Percentiles rank a stretch among this genome's conserved stretches.
Conservation (phyloP, 2,888 invertebrate species). For the Sesia bembeciformis region DNA sequence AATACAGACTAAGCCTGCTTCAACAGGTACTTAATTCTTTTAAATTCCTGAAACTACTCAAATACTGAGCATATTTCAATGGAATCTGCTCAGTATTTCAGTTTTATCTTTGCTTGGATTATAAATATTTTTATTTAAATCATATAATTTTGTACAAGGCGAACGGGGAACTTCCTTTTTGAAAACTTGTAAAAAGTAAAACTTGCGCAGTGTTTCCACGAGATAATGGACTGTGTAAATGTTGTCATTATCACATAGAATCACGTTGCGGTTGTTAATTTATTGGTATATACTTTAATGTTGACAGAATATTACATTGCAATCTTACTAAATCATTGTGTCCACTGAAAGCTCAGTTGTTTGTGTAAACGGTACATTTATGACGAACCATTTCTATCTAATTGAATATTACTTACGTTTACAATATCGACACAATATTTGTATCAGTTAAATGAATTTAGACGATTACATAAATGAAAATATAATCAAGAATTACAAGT, state of each 20-base stretch:
- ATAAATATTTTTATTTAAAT: no score
- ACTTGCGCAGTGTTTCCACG: neutral
- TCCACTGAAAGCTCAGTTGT: slow-evolving; percentile 54
- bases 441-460: slow-evolving; percentile 26
- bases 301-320: slow-evolving; percentile 62
- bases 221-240: neutral
- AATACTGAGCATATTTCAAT: no score
- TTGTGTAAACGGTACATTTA: slow-evolving; percentile 43
- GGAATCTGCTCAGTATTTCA: no score
- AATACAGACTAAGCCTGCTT: no score
- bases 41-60: no score
- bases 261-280: slow-evolving; percentile 14
- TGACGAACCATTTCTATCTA: slow-evolving; percentile 54
- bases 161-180: no score
- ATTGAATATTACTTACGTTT: slow-evolving; percentile 39
- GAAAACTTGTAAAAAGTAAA: neutral
- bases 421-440: slow-evolving; percentile 63
- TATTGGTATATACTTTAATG: slow-evolving; percentile 50
- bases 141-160: no score
- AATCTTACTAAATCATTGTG: slow-evolving; percentile 46
- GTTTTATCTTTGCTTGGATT: no score
- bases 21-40: no score
- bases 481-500: slow-evolving; percentile 25
- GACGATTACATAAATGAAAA: slow-evolving; percentile 27
- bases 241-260: slow-evolving; percentile 17